Evolutionary conservation across 2,113 vertebrate species (phyloP), one percentile per base, ranked within the genome.

Genomic region (Dascyllus trimaculatus): DNA sequence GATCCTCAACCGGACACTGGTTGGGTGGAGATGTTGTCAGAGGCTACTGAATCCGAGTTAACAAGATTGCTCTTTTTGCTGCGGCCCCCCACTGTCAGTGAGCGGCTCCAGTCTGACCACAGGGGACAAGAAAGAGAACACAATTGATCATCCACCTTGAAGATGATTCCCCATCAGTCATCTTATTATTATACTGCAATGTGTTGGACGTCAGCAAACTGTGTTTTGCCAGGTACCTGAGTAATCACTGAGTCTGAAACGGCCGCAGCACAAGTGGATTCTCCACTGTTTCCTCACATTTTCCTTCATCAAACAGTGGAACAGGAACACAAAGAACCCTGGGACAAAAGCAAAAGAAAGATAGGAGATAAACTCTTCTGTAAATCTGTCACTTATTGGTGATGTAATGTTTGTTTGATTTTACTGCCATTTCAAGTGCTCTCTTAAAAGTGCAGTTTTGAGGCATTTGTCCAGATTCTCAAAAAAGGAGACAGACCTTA

Each of bases 251-350:
- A 40, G 71, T 75, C 78, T 82, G 54, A 94, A 93, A 61, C 89
- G 91, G 49, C 95, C 91, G 25, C 95, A 97, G 76, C 95, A 95
- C 35, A 97, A 85, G 49, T 95, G 89, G 11, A 79, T 81, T 61
- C 80, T 87, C 95, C 96, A 97, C 67, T 97, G 96, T 63, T 96
- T 95, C 66, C 89, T 78, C 45, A 97, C 96, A 3, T 94, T 96
- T 40, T 97, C 96, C 75, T 98, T 98, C 95, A 97, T 94, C 52
- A 96, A 60, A 65, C 97, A 98, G 88, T 97, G 95, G 84, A 97
- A 97, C 58, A 97, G 46, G 84, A 97, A 99, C 62, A 98, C 93
- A 78, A 97, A 95, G 85, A 97, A 94, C 2, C 97, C 96, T 98
- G 73, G 9, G 46, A 83, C 17, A 57, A 51, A 70, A 69, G 2